phyloP scores from a whole-genome alignment of 2,797 vertebrate species.

The Lacerta bilineata region DNA sequence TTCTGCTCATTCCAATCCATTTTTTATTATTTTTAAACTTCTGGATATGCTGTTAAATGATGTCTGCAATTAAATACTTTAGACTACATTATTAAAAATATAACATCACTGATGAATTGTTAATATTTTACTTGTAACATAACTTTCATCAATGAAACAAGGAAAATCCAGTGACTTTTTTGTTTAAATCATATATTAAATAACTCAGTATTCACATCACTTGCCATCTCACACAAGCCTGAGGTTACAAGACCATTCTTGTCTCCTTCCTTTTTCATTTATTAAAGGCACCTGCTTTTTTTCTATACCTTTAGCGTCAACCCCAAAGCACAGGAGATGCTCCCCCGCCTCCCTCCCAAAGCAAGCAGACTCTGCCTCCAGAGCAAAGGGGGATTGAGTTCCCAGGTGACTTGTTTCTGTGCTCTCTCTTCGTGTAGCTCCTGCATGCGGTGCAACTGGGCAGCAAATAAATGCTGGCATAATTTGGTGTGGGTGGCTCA shows the following conservation, averaged over 20 bases:
- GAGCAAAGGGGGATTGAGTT: too few species aligned
- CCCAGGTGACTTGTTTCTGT: too few species aligned
- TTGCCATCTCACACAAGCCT: background rate
- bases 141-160: background rate
- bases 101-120: background rate
- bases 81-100: background rate
- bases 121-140: background rate
- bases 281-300: too few species aligned
- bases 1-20: background rate
- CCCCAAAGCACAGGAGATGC: too few species aligned
- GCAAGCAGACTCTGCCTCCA: too few species aligned
- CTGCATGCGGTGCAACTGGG: too few species aligned
- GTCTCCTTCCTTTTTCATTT: background rate
- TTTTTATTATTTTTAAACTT: background rate
- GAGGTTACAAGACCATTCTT: background rate
- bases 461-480: too few species aligned
- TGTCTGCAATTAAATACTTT: background rate
- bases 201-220: background rate
- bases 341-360: too few species aligned
- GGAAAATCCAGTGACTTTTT: background rate
- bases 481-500: too few species aligned
- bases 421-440: too few species aligned
- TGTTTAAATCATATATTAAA: background rate
- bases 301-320: too few species aligned
- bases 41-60: background rate